A percentile compares a stretch with the other conserved stretches of the same genome.
These are phyloP conservation scores for Patella caerulea DNA, from an alignment of 2,888 invertebrate genomes.

Conservation along the genomic window DNA sequence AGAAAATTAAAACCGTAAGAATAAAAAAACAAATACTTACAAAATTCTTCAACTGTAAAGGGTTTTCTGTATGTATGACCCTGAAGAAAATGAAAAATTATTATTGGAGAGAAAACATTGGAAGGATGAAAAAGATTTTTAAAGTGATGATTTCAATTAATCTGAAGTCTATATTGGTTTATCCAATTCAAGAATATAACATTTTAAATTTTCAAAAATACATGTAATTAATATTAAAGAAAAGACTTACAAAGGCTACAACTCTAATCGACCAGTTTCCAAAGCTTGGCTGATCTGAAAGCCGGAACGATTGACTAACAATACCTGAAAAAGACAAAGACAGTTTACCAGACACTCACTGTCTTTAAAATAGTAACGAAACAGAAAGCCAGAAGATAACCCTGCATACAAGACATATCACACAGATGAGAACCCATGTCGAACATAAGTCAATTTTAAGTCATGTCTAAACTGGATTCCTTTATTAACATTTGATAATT, in stretches of 20 bases:
- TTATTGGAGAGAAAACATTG: neutral
- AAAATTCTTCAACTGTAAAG: conserved; percentile 94
- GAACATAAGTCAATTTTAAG: too few species aligned
- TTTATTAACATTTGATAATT: too few species aligned
- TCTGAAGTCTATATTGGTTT: too few species aligned
- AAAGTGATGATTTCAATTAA: too few species aligned
- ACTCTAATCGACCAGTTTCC: conserved; percentile 94
- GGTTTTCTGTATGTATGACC: conserved; percentile 88
- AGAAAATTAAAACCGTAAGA: neutral
- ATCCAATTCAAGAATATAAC: too few species aligned
- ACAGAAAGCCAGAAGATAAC: neutral
- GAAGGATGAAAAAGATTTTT: neutral
- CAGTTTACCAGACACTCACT: neutral
- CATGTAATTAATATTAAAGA: too few species aligned
- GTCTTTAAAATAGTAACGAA: neutral
- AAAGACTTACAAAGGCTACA: conserved; percentile 79
- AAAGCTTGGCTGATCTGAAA: conserved; percentile 92
- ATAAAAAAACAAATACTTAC: conserved; percentile 65
- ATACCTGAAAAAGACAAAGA: conserved; percentile 78
- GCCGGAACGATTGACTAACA: conserved; percentile 90
- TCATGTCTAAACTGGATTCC: too few species aligned
- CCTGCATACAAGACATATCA: neutral
- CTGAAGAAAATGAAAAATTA: conserved; percentile 46
- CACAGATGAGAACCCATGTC: neutral
- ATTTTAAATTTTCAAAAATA: too few species aligned